Conservation (phyloP, 37 sponge, comb jelly and placozoan species). For the Dysidea cf. avara region DNA sequence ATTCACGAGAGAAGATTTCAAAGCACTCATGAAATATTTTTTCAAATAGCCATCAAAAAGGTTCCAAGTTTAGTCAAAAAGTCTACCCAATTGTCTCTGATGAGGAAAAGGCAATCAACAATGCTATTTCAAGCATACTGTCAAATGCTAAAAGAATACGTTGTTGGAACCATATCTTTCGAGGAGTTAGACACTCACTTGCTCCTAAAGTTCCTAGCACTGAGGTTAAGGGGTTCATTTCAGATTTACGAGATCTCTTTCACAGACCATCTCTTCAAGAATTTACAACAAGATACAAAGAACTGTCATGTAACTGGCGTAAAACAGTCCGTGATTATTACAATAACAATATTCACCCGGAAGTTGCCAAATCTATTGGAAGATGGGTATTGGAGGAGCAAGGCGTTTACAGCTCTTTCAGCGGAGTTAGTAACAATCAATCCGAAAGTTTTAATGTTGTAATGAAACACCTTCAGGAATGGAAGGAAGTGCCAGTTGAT, state of each 20-base stretch:
- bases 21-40: conserved; percentile 8
- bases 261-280: background rate
- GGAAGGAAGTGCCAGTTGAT: conserved; percentile 10
- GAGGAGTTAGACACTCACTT: no score
- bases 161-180: no score
- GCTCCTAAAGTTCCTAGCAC: background rate
- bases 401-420: no score
- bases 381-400: no score
- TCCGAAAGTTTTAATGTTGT: no score
- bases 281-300: background rate
- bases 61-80: background rate
- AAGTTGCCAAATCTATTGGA: no score
- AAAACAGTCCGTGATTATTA: conserved; percentile 24
- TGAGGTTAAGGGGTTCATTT: conserved; percentile 12
- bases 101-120: no score
- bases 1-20: conserved; percentile 30
- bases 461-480: conserved; percentile 1
- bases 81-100: no score
- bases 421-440: no score
- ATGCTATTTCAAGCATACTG: no score
- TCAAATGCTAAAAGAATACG: no score
- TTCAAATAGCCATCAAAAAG: conserved; percentile 6
- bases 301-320: conserved; percentile 17
- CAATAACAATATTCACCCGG: background rate
- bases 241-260: conserved; percentile 16